Evolutionary conservation across 37 sponge, comb jelly and placozoan species (phyloP), one percentile per base, ranked within the genome.

Genomic region (Hexactinellida sp.): DNA sequence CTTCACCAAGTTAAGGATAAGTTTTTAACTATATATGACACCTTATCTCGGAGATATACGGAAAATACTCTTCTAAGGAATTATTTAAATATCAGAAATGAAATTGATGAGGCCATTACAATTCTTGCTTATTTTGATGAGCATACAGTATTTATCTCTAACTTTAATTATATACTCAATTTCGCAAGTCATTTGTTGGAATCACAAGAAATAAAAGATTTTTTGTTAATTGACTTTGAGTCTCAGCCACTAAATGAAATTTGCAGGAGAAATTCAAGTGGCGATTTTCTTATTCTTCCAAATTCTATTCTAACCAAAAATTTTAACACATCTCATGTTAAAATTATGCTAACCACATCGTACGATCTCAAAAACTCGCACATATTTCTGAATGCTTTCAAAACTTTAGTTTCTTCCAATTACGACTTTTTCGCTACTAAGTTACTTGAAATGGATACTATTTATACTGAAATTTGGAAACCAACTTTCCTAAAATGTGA

Each of bases 231-330:
- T 21, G 76, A 63, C 13, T 63, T 63, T n/a, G 76, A 63, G 30
- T 23, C 76, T 7, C 76, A 63, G 30, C 76, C 76, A 63, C 30
- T 63, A 63, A 63, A 63, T 28, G 76, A 63, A 63, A 63, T 63
- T 28, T 63, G 76, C 76, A 10, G 3, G 5, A 28, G 30, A 63
- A 63, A 63, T 63, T n/a, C 34, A 28, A 3, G 32, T 23, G 76
- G 25, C 34, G 76, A 63, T 25, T 63, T 21, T 63, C 30, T 23
- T 23, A 10, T 63, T 63, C 28, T 63, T 28, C 76, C 76, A 63
- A 10, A 63, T 25, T 63, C 76, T 21, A 25, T 63, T 7, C 30
- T 63, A 63, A 23, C 76, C 32, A 63, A 23, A 32, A 63, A 63
- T 25, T 7, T 63, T 7, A 63, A 63, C 13, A 32, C 34, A 28